Evolutionary conservation across 2,113 vertebrate genomes (phyloP).

Genomic region (zebrafish (Danio rerio)): DNA sequence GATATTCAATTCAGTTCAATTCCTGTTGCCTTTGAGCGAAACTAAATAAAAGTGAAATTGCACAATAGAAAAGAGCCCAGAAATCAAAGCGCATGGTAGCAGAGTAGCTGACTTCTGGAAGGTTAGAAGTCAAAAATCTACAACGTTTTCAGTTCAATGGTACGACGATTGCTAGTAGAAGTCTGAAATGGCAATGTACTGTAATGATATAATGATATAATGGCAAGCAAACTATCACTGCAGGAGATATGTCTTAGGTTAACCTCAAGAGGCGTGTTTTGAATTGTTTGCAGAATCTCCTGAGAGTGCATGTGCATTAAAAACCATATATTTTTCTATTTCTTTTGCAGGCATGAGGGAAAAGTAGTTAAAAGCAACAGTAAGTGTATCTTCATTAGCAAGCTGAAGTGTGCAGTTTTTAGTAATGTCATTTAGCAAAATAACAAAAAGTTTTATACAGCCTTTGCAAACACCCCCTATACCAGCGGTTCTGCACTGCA

Average conservation of each 20-base stretch:
- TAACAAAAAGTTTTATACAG: too few species aligned
- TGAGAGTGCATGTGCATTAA: neutral
- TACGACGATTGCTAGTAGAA: neutral
- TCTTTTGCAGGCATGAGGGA: neutral
- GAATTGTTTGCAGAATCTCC: neutral
- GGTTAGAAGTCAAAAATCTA: conserved; percentile 9
- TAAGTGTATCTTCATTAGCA: too few species aligned
- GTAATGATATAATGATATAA: conserved; percentile 1
- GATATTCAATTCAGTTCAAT: conserved; percentile 26
- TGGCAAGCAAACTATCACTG: neutral
- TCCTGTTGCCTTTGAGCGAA: conserved; percentile 23
- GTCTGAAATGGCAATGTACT: neutral
- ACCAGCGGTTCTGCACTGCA: too few species aligned
- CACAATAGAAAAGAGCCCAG: neutral
- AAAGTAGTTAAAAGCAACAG: too few species aligned
- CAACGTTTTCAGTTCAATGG: neutral
- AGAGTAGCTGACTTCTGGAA: neutral
- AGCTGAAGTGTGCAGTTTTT: too few species aligned
- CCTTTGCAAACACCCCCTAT: too few species aligned
- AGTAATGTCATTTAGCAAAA: too few species aligned
- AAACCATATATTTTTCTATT: neutral
- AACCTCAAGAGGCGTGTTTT: neutral
- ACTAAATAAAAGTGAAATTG: neutral
- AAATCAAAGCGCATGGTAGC: neutral
- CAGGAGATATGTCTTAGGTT: neutral